Percentiles rank a stretch among this genome's conserved stretches.
Evolutionary conservation across 2,113 vertebrate species (phyloP).

Genomic region (Melierax canorus): DNA sequence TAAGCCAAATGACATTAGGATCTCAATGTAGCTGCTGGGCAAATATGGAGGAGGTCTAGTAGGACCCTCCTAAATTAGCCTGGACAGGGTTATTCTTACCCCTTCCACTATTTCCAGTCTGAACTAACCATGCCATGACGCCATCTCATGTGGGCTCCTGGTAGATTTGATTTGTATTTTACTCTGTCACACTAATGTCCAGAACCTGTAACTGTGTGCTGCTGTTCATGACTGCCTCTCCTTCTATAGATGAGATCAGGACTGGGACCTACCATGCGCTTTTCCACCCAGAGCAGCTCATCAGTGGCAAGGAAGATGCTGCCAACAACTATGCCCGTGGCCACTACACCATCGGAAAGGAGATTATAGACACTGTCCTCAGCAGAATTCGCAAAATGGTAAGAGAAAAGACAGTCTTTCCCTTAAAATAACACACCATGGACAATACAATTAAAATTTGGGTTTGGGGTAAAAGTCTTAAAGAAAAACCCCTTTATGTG

Average conservation of each 20-base stretch:
- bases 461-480: too few species aligned
- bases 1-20: not conserved
- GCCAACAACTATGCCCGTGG: constrained; percentile 74
- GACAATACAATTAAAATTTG: fast-evolving
- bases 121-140: not conserved
- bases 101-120: not conserved
- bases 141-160: not conserved
- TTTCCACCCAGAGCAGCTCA: constrained; percentile 78
- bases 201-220: not conserved
- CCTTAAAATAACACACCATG: not conserved
- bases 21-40: not conserved
- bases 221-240: not conserved
- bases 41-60: not conserved
- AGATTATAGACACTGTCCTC: constrained; percentile 68
- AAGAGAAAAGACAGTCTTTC: not conserved
- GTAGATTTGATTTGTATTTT: not conserved
- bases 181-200: fast-evolving
- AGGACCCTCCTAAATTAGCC: not conserved
- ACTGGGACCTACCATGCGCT: constrained; percentile 78
- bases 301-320: constrained; percentile 72
- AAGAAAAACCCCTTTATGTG: not conserved
- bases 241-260: constrained; percentile 77
- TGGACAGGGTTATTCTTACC: not conserved
- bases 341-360: constrained; percentile 73
- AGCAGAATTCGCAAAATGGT: constrained; percentile 69